Base-by-base conservation (phyloP, 2,888 invertebrate genomes). In the Drosophila bunnanda region DNA sequence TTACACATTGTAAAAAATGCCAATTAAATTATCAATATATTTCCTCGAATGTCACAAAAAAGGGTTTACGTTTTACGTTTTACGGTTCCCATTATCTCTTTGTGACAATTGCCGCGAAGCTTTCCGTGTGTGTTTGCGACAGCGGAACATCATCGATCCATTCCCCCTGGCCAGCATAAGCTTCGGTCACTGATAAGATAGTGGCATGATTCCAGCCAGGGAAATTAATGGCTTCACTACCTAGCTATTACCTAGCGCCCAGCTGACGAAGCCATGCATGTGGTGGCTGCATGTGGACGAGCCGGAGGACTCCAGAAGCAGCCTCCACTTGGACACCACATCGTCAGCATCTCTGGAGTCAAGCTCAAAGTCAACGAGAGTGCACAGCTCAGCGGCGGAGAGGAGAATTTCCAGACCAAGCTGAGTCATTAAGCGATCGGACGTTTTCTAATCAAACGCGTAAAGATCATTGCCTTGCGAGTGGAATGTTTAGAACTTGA, bases 371-470 rank as follows among this genome's bases (percentile, higher is more conserved):
- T 72, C 75, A 71, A 75, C 34, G 43, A 61, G 43, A 61, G 52
- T 43, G 54, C 55, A 46, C 50, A 52, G 57, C 54, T 41, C 50
- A 57, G 32, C 25, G 34, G 48, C 39, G 10, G 58, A 22, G 9
- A 32, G 41, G 9, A 39, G n/a, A 65, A 36, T 41, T 43, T 25
- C 39, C 20, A 50, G 41, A 36, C 48, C 32, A 28, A 50, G 55
- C 52, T 62, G 56, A 79, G 46, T 76, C 53, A 69, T 39, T 53
- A 53, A 15, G 12, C 68, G 75, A 77, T 77, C 56, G 44, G 46
- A 38, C 65, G 58, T 55, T 72, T 60, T 50, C 9, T 69, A 77
- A 79, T 80, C 75, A 77, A 77, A 79, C 73, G 72, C 69, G 54
- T 55, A 56, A 32, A 61, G 72, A 48, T 73, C 43, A 52, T 43